phyloP scores from a whole-genome alignment of 1,140 invertebrate genomes.

The Trichonephila clavipes region DNA sequence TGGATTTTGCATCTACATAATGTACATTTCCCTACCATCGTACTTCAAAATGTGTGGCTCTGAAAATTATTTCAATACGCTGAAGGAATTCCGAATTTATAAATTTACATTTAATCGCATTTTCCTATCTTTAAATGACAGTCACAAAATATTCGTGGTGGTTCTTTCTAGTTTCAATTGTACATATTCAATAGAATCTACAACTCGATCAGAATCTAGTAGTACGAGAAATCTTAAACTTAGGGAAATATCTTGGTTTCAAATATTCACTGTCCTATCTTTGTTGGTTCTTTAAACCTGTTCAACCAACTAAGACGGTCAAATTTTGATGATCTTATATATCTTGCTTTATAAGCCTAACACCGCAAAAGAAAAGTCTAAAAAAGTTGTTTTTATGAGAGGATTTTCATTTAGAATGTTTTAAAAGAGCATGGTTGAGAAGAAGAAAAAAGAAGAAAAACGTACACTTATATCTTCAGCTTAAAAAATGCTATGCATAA shows the following conservation, averaged over 20 bases:
- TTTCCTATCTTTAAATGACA: slow-evolving; percentile 24
- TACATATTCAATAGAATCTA: background rate
- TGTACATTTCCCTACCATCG: background rate
- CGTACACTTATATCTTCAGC: too few species aligned
- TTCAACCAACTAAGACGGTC: background rate
- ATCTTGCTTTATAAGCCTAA: background rate
- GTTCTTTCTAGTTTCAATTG: background rate
- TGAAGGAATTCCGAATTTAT: background rate
- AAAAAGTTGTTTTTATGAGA: background rate
- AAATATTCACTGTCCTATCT: background rate
- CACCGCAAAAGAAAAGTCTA: background rate
- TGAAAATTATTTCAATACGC: background rate
- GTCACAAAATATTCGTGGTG: background rate
- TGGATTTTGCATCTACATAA: background rate
- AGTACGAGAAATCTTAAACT: background rate
- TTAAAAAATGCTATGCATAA: too few species aligned
- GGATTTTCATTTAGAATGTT: background rate
- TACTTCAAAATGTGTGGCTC: background rate
- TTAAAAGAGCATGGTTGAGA: background rate
- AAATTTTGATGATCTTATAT: background rate
- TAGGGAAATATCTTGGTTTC: background rate
- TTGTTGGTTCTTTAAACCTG: background rate
- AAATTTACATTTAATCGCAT: slow-evolving; percentile 32
- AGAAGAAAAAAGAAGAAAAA: too few species aligned
- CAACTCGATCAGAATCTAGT: background rate